Conservation (phyloP, 2,797 vertebrate species). For the Leucoraja ocellata region DNA sequence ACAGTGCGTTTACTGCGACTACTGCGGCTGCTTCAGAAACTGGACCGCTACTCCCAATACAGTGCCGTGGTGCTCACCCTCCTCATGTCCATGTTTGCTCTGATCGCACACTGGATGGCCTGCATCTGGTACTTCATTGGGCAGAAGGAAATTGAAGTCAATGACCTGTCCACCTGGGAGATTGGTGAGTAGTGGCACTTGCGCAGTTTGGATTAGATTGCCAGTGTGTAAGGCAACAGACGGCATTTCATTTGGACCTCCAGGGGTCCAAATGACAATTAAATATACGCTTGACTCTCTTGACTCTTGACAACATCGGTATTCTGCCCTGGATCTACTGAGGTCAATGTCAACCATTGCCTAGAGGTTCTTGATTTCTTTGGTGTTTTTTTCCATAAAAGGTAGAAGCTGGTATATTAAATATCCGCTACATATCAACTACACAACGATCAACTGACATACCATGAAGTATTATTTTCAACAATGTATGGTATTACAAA, state of each 20-base stretch:
- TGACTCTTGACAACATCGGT: no score
- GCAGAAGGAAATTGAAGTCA: constrained; percentile 42
- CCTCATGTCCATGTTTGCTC: constrained; percentile 46
- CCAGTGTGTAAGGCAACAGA: no score
- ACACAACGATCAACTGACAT: background rate
- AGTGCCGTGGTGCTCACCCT: constrained; percentile 45
- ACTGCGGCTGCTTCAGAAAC: constrained; percentile 44
- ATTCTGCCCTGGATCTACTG: background rate
- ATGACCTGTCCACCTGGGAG: constrained; percentile 40
- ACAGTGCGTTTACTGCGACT: constrained; percentile 44
- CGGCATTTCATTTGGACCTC: no score
- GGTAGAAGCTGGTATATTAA: background rate
- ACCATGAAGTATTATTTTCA: background rate
- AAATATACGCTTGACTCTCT: no score
- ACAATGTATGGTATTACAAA: background rate
- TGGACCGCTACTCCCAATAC: constrained; percentile 46
- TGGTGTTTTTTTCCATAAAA: background rate
- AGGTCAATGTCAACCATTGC: background rate
- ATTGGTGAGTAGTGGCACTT: constrained; percentile 19
- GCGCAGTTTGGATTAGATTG: background rate
- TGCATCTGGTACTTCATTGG: constrained; percentile 47
- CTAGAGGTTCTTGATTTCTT: background rate
- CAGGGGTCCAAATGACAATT: no score
- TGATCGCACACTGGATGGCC: constrained; percentile 46
- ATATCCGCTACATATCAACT: background rate